Evolutionary conservation across 64 coral and sea anemone species (phyloP), one percentile per base, ranked within the genome.

Genomic region (Porites lutea): DNA sequence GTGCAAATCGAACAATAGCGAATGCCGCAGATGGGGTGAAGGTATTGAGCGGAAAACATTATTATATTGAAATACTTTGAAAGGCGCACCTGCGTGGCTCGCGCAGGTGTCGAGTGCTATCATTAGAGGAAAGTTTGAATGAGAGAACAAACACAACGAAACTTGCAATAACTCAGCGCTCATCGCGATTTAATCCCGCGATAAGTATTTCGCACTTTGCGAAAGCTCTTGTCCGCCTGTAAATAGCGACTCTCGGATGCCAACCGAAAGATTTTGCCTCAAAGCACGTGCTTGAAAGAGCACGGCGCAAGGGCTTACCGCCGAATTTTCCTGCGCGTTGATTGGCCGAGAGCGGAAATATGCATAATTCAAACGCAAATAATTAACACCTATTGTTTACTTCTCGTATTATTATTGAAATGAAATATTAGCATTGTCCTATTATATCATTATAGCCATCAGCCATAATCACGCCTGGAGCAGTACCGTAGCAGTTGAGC

Each of bases 351-450:
- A 88, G 16, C 58, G 82, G 82, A 51, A 18, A 88, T 91, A 97
- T 97, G 74, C 89, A 97, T 97, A 97, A 97, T 97, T 91, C 95
- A 97, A 94, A 53, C 79, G 10, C 91, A 91, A 97, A 97, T 97
- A 97, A 97, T 97, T 97, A 97, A 97, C 95, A 97, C 95, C 91
- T 91, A 97, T 97, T 97, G 95, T 97, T 97, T 97, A 97, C 95
- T 82, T 87, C 81, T 45, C 59, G 92, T 94, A 97, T 97, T 97
- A 94, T 97, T 94, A 97, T 97, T 97, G 95, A 97, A 97, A 97
- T 97, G 95, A 93, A 93, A 97, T 97, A 97, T 97, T 97, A 97
- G 95, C 92, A 97, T 97, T 97, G 95, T 97, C 95, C 91, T 91
- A 97, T 97, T 97, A 97, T 97, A 94, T 94, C 92, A 97, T 97